Conservation (phyloP, 1,140 invertebrate genomes). For the Magallana gigas region DNA sequence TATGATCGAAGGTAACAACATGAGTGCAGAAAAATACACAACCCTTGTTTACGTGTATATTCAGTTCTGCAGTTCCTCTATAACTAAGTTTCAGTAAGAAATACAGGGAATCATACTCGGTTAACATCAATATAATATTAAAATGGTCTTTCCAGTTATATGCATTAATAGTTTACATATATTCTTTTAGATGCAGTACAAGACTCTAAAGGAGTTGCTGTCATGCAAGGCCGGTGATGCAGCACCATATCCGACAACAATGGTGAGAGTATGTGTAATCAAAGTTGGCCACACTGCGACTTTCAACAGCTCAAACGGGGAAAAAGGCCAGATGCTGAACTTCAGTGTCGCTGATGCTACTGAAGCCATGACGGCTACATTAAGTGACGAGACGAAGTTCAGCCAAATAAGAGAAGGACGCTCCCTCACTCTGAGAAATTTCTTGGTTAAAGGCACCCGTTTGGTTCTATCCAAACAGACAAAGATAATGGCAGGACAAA, state of each 20-base stretch:
- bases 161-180: background rate
- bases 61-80: background rate
- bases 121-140: background rate
- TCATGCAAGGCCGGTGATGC: background rate
- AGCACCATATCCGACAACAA: background rate
- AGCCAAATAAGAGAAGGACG: background rate
- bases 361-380: background rate
- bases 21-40: background rate
- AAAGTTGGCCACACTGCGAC: conserved; percentile 32
- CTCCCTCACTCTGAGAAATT: conserved; percentile 3
- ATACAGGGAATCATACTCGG: background rate
- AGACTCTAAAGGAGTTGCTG: background rate
- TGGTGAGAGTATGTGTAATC: background rate
- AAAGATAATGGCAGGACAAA: background rate
- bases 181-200: conserved; percentile 12
- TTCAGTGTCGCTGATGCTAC: conserved; percentile 31
- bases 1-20: background rate
- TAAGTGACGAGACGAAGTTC: background rate
- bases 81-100: background rate
- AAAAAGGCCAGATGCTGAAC: background rate
- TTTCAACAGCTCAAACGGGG: background rate
- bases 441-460: background rate
- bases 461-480: background rate
- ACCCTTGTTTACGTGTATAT: background rate
- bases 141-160: background rate